Percentiles rank a stretch among this genome's conserved stretches.
Conservation (phyloP, 2,888 invertebrate genomes). For the Drosophila mayaguana region DNA sequence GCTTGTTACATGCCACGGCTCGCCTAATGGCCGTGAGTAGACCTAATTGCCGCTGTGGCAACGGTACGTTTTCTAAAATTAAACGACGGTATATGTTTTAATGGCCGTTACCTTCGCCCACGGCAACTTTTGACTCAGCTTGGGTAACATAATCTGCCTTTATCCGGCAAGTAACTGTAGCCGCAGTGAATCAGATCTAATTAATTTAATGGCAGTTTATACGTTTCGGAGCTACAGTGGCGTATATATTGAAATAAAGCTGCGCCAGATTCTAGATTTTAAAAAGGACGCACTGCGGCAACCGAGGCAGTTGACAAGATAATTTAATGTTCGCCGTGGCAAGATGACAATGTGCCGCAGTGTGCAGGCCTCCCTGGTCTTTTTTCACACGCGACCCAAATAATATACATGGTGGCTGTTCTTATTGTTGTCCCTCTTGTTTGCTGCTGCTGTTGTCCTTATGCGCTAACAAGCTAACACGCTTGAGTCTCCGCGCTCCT, state of each 20-base stretch:
- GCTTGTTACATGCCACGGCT: slow-evolving; percentile 10
- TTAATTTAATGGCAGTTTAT: slow-evolving; percentile 4
- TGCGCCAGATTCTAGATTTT: slow-evolving; percentile 1
- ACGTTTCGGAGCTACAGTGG: not conserved
- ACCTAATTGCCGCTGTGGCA: slow-evolving; percentile 33
- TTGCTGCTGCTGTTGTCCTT: slow-evolving; percentile 13
- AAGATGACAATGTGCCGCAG: slow-evolving; percentile 20
- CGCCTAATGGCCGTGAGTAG: slow-evolving; percentile 26
- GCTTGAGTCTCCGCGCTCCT: slow-evolving; percentile 7
- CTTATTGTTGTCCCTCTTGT: slow-evolving; percentile 39
- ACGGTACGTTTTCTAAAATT: slow-evolving; percentile 45
- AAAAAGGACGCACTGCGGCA: slow-evolving; percentile 33
- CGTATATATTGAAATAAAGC: slow-evolving; percentile 20
- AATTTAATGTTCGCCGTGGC: slow-evolving; percentile 32
- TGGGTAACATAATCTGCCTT: not conserved
- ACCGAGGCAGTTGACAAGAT: slow-evolving; percentile 21
- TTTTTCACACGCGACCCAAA: slow-evolving; percentile 37
- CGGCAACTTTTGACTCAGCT: not conserved
- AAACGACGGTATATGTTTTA: slow-evolving; percentile 34
- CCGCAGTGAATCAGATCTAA: slow-evolving; percentile 15
- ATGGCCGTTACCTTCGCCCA: slow-evolving; percentile 20
- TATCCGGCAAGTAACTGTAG: slow-evolving; percentile 5
- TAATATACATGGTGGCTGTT: slow-evolving; percentile 30
- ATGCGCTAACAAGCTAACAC: slow-evolving; percentile 57
- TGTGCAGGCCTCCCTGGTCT: slow-evolving; percentile 11